phyloP scores from a whole-genome alignment of 2,113 vertebrate genomes.

The Cnemophilus loriae region DNA sequence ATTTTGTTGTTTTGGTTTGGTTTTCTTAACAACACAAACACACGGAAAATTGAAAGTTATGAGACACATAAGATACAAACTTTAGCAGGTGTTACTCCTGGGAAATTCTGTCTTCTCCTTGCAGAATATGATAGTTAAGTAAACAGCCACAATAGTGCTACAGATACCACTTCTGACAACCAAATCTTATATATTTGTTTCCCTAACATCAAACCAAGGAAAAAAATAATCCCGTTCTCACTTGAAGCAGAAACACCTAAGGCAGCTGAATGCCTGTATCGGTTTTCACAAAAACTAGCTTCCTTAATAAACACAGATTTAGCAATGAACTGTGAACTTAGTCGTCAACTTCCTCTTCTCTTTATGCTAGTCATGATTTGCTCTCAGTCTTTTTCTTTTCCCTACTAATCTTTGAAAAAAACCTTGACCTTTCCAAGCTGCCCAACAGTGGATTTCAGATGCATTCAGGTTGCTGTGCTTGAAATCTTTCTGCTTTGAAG shows the following conservation, averaged over 20 bases:
- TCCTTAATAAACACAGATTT: background rate
- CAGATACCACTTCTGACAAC: background rate
- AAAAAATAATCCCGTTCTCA: background rate
- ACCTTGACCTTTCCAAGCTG: background rate
- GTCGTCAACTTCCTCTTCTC: background rate
- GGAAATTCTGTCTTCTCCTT: background rate
- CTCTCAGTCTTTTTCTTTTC: background rate
- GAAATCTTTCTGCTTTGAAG: conserved; percentile 27
- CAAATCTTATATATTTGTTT: background rate
- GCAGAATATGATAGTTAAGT: background rate
- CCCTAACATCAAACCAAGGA: background rate
- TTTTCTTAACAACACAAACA: background rate
- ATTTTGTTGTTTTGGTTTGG: background rate
- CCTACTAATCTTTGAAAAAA: background rate
- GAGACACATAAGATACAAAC: background rate
- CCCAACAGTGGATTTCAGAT: background rate
- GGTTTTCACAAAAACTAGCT: background rate
- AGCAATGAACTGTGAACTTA: background rate
- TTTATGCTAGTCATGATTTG: background rate
- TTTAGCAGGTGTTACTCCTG: background rate
- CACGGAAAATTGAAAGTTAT: background rate
- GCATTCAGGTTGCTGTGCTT: background rate
- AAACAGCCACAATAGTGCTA: background rate
- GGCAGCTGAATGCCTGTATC: background rate
- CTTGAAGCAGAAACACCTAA: background rate